Evolutionary conservation across 92 coral and sea anemone species (phyloP).

Genomic region (Zoanthus sansibaricus): DNA sequence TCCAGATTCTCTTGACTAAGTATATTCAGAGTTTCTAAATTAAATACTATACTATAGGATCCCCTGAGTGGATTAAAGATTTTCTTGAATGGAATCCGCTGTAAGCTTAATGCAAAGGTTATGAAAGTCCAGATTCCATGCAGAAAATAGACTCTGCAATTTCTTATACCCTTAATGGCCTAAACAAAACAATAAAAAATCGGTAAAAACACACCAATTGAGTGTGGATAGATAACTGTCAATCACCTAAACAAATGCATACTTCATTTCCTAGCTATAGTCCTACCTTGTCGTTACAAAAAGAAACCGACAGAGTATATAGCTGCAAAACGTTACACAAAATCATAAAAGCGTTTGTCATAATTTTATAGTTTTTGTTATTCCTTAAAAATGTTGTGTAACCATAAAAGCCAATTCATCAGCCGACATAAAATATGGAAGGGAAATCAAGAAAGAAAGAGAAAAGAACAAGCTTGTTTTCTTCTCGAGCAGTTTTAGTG

Average conservation of each 20-base stretch:
- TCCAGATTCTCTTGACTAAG: no score
- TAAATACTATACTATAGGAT: no score
- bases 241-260: neutral
- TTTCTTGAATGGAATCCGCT: no score
- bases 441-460: neutral
- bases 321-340: neutral
- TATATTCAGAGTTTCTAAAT: no score
- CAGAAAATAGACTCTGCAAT: neutral
- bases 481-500: neutral
- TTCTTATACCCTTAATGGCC: neutral
- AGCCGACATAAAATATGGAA: neutral
- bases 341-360: neutral
- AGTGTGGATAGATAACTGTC: neutral
- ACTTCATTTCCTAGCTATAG: neutral
- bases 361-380: neutral
- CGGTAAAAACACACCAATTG: neutral
- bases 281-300: constrained; percentile 1
- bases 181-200: neutral
- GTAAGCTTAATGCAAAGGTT: no score
- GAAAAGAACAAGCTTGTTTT: neutral
- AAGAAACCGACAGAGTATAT: neutral
- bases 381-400: neutral
- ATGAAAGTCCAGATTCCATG: no score
- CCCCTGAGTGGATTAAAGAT: no score
- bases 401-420: neutral